Percentiles rank a stretch among this genome's conserved stretches.
Conservation (phyloP, 1,140 invertebrate species). For the Teleopsis dalmanni region DNA sequence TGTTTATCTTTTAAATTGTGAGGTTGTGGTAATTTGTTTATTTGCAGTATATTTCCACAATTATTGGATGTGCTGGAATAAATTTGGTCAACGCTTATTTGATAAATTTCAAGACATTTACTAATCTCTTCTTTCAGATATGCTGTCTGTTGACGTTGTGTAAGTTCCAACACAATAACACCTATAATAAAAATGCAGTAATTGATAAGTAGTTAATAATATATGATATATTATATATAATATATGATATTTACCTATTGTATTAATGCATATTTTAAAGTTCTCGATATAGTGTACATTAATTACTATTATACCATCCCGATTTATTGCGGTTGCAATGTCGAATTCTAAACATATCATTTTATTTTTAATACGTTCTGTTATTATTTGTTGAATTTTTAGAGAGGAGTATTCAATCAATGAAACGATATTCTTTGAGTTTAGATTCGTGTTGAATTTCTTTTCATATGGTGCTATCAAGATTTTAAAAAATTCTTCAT, state of each 20-base stretch:
- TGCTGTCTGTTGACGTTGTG: too few species aligned
- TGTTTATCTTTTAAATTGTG: not conserved
- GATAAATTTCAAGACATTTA: not conserved
- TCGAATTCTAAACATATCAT: not conserved
- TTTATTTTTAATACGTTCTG: not conserved
- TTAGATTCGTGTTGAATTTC: slow-evolving; percentile 1
- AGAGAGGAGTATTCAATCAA: not conserved
- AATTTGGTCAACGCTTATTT: not conserved
- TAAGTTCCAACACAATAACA: not conserved
- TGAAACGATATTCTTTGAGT: not conserved
- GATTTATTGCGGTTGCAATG: not conserved
- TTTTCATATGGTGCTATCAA: slow-evolving; percentile 1
- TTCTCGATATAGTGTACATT: not conserved
- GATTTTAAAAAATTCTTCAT: slow-evolving; percentile 1
- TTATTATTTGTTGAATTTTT: not conserved
- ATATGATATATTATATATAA: not conserved
- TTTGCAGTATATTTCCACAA: not conserved
- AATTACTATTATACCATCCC: not conserved
- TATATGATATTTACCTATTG: not conserved
- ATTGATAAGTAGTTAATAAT: not conserved
- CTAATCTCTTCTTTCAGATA: slow-evolving; percentile 1
- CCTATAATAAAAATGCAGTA: not conserved
- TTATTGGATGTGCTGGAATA: not conserved
- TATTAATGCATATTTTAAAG: not conserved
- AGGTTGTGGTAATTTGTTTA: not conserved